Conservation (phyloP, 2,888 invertebrate species). For the Spodoptera picta region DNA sequence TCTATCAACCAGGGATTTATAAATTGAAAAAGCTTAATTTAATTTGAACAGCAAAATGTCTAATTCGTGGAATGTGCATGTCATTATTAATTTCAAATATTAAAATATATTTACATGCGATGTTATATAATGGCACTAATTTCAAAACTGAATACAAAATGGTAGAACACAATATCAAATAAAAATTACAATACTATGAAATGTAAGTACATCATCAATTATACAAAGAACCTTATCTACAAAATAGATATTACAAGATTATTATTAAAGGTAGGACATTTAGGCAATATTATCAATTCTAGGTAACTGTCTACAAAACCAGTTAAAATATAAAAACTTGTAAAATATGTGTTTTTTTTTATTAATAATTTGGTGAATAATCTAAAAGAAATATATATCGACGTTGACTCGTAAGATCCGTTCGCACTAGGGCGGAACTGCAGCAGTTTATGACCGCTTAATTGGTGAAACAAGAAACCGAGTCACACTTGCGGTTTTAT, state of each 20-base stretch:
- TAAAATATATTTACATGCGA: slow-evolving; percentile 17
- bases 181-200: slow-evolving; percentile 19
- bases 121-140: slow-evolving; percentile 16
- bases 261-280: too few relatives aligned
- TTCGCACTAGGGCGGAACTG: too few relatives aligned
- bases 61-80: slow-evolving; percentile 40
- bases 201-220: slow-evolving; percentile 46
- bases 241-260: slow-evolving; percentile 30
- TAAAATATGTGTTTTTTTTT: too few relatives aligned
- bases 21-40: slow-evolving; percentile 14
- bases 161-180: slow-evolving; percentile 2
- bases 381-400: too few relatives aligned
- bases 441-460: too few relatives aligned
- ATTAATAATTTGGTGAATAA: too few relatives aligned
- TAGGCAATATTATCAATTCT: neutral
- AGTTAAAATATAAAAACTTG: too few relatives aligned
- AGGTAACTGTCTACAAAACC: too few relatives aligned
- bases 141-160: slow-evolving; percentile 7
- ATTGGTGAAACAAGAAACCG: too few relatives aligned
- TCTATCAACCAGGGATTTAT: slow-evolving; percentile 15
- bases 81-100: slow-evolving; percentile 6
- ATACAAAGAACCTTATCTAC: slow-evolving; percentile 16
- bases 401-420: too few relatives aligned
- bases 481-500: too few relatives aligned
- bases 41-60: slow-evolving; percentile 9